Evolutionary conservation across 2,113 vertebrate genomes (phyloP).

Genomic region (Fulica atra): DNA sequence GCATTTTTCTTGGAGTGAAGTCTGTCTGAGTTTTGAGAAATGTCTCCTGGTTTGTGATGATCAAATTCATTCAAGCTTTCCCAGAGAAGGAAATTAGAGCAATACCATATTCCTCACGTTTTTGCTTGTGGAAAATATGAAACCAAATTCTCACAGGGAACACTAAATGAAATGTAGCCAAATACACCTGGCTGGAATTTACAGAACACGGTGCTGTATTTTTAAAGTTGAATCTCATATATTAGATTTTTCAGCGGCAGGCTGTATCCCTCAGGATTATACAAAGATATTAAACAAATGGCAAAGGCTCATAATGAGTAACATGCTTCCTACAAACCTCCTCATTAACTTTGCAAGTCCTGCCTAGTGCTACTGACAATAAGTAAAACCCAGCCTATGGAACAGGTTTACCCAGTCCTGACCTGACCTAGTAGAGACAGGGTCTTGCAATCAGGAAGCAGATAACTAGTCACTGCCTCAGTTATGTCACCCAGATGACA

Average conservation of each 20-base stretch:
- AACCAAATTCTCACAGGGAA: background rate
- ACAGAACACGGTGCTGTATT: background rate
- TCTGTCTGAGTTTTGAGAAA: constrained; percentile 4
- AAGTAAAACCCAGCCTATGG: background rate
- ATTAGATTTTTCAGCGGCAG: background rate
- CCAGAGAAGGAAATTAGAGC: background rate
- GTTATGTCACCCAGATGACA: background rate
- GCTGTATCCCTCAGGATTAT: background rate
- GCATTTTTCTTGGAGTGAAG: background rate
- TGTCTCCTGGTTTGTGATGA: background rate
- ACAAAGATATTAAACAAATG: background rate
- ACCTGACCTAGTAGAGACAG: background rate
- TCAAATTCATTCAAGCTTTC: constrained; percentile 4
- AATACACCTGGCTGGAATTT: constrained; percentile 23
- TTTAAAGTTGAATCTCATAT: background rate
- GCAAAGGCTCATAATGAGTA: background rate
- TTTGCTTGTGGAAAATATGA: background rate
- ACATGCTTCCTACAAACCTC: background rate
- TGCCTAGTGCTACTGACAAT: background rate
- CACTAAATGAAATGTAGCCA: constrained; percentile 5
- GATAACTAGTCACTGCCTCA: background rate
- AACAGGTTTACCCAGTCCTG: background rate
- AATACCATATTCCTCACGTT: background rate
- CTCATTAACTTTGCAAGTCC: background rate
- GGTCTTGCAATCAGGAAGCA: background rate